Conservation (phyloP, 1,140 invertebrate genomes). For the Cotesia vestalis region DNA sequence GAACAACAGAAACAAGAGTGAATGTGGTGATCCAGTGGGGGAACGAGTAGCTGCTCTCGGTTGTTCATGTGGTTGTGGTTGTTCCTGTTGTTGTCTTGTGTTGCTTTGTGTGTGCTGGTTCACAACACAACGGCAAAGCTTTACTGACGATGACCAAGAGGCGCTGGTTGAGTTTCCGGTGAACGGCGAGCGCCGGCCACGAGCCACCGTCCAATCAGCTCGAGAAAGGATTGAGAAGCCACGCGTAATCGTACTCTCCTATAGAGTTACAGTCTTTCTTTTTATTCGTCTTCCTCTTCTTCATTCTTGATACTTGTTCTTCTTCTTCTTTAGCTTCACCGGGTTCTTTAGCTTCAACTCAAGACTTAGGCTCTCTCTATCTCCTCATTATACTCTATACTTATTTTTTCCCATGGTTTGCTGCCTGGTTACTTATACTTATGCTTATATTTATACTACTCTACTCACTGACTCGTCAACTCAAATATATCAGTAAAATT, state of each 20-base stretch:
- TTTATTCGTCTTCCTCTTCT: neutral
- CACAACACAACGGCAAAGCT: constrained; percentile 27
- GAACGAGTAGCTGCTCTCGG: neutral
- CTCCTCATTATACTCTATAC: too few species aligned
- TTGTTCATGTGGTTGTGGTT: neutral
- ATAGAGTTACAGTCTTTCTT: constrained; percentile 11
- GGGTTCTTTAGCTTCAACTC: too few species aligned
- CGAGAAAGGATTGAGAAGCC: constrained; percentile 59
- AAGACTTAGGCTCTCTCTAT: too few species aligned
- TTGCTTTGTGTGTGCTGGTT: constrained; percentile 18
- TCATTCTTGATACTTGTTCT: neutral
- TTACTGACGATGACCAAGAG: constrained; percentile 42
- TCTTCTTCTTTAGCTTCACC: too few species aligned
- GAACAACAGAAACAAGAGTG: constrained; percentile 21
- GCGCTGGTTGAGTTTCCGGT: constrained; percentile 57
- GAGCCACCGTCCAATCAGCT: constrained; percentile 66
- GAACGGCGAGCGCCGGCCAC: constrained; percentile 66
- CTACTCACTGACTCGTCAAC: too few species aligned
- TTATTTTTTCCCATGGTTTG: too few species aligned
- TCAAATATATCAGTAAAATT: too few species aligned
- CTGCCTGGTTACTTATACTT: neutral
- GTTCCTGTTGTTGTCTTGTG: too few species aligned
- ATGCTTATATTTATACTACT: too few species aligned
- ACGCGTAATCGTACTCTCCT: constrained; percentile 52
- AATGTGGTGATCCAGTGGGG: neutral